Base-by-base conservation (phyloP, 2,113 vertebrate genomes). In the Cyanoderma ruficeps region DNA sequence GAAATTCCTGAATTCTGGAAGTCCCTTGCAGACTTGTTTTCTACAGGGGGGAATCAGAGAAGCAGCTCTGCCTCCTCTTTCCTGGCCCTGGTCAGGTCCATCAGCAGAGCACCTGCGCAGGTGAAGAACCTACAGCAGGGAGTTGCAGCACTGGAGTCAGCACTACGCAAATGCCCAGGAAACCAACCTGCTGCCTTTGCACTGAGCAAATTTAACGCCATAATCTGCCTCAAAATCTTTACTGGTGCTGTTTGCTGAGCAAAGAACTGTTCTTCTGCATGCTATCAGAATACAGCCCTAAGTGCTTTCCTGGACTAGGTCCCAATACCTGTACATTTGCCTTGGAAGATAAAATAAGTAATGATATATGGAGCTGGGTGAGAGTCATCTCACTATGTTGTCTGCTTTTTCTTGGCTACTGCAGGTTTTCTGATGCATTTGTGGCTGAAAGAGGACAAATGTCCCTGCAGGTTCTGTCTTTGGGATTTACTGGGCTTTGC, bases 231-330 rank as follows among this genome's bases (percentile, higher is more conserved):
- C 44, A 42, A 64, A 92, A 28, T 42, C 72, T 60, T 86, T 44
- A 9, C 44, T 42, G 37, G 37, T 74, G 80, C 80, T 92, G 49
- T 75, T 90, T 81, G 70, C 72, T 78, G 85, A 81, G 75, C 56
- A 44, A 86, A 94, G 90, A 47, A 56, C 79, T 81, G 49, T 20
- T 81, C 72, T 74, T 56, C 69, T 82, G 86, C 41, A 47, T 28
- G 80, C 60, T 79, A 55, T 84, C 90, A 91, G 86, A 90, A 92
- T 84, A 92, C 3, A 15, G 69, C 37, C 53, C 83, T 97, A 97
- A 95, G 93, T 97, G 96, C 86, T 96, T 94, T 94, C 72, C 69
- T 97, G 96, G 96, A 89, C 83, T n/a, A 69, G 60, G 27, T 93
- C 96, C 94, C 91, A 90, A 89, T 95, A 96, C 86, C 80, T 96